These are phyloP conservation scores for Bovichtus diacanthus DNA, from an alignment of 2,797 vertebrate genomes.

Conservation along the genomic window DNA sequence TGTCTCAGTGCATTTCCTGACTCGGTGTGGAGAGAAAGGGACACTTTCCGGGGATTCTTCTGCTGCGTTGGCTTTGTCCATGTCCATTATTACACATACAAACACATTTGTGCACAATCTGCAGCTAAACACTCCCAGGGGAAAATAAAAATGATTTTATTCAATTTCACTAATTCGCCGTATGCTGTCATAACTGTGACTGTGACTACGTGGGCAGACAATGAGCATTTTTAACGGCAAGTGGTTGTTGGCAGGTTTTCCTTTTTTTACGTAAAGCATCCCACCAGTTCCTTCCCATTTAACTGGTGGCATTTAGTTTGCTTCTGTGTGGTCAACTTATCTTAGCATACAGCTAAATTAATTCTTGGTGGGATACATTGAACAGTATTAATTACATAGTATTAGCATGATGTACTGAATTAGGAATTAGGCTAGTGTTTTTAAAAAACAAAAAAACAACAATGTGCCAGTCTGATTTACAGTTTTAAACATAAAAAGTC, in stretches of 20 bases:
- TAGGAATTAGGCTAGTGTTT: not conserved
- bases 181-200: slow-evolving; percentile 16
- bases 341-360: not conserved
- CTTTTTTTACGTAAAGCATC: slow-evolving; percentile 16
- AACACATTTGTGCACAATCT: slow-evolving; percentile 25
- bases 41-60: slow-evolving; percentile 78
- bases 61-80: slow-evolving; percentile 36
- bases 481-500: not conserved
- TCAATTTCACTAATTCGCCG: slow-evolving; percentile 44
- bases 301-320: not conserved
- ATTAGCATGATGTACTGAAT: not conserved
- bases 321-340: not conserved
- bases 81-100: slow-evolving; percentile 12
- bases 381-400: not conserved
- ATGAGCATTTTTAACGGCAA: slow-evolving; percentile 20
- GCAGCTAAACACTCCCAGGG: slow-evolving; percentile 14
- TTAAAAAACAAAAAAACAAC: not conserved
- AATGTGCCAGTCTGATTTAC: not conserved
- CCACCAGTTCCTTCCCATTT: not conserved
- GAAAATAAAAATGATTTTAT: slow-evolving; percentile 40
- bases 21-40: slow-evolving; percentile 54
- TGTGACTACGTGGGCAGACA: slow-evolving; percentile 35
- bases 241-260: slow-evolving; percentile 12
- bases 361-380: not conserved
- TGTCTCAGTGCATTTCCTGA: slow-evolving; percentile 67